These are phyloP conservation scores for Pristionchus entomophagus DNA, from an alignment of 2,888 invertebrate species.

Conservation along the genomic window DNA sequence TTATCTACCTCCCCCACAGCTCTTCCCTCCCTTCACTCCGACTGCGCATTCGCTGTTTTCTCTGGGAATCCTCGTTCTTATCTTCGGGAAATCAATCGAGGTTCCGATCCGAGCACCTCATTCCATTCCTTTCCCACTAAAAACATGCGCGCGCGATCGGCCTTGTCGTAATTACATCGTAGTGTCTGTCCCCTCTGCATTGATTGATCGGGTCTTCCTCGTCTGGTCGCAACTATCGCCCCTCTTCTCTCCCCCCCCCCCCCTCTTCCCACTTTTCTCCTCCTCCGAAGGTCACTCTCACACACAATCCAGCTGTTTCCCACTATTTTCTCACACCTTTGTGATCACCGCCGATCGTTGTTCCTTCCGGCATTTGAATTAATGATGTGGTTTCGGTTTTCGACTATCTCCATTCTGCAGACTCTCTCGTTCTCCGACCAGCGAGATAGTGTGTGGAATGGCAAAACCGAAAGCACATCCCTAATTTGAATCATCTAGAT, in stretches of 20 bases:
- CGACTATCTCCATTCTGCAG: too few relatives aligned
- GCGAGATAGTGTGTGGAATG: too few relatives aligned
- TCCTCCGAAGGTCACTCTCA: background rate
- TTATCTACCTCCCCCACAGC: background rate
- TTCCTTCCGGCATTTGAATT: too few relatives aligned
- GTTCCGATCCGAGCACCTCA: background rate
- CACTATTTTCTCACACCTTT: constrained; percentile 28
- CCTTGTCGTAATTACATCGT: constrained; percentile 20
- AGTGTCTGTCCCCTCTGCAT: background rate
- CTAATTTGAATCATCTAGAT: too few relatives aligned
- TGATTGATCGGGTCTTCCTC: constrained; percentile 24
- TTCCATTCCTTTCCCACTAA: background rate
- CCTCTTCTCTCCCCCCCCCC: background rate
- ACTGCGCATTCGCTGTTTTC: too few relatives aligned
- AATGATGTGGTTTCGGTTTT: too few relatives aligned
- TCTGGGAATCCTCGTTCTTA: too few relatives aligned
- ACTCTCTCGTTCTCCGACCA: too few relatives aligned
- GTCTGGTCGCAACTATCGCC: background rate
- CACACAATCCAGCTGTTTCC: constrained; percentile 30
- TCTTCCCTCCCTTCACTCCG: background rate
- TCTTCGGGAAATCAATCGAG: too few relatives aligned
- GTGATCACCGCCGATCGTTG: background rate
- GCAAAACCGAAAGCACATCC: too few relatives aligned
- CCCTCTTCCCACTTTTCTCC: background rate
- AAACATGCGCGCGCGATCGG: background rate